Evolutionary conservation across 1,140 invertebrate genomes (phyloP), one percentile per base, ranked within the genome.

Genomic region (Pentalonia nigronervosa): DNA sequence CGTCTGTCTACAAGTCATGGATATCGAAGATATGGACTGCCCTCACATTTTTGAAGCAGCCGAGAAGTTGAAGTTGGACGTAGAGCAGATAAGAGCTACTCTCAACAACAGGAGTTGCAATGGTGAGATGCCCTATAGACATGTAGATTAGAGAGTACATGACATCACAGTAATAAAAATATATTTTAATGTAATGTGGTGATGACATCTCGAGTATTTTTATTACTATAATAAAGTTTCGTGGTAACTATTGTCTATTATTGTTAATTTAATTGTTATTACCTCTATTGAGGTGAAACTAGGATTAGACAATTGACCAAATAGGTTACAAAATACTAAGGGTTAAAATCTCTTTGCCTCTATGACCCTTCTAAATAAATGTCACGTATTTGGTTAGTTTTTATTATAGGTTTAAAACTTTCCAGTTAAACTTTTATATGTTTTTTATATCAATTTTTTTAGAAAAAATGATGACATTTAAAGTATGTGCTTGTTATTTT

Each of bases 21-120:
- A 90, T 8, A 41, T 41, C 41, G 89, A 90, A 36, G 91, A 93
- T 45, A 76, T 41, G 17, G 91, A 93, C 21, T 93, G 91, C 30
- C 34, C 48, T 1, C 91, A 93, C 23, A 53, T 93, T n/a, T n/a
- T 9, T 2, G 91, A 93, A 36, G 91, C 81, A 1, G 91, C 48
- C 21, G n/a, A 53, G 21, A 84, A 93, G 2, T 4, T 93, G 6
- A 83, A 93, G 30, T 83, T 93, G 21, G 81, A 93, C 30, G 91
- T 86, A 0, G 76, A 93, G 2, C 41, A 93, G 34, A 93, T 93
- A 17, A 93, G 81, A 25, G 76, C 23, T 34, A 93, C 91, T 7
- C 76, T 93, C 21, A 93, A 93, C 34, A 93, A 93, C 11, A 93
- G 91, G 47, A 86, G 91, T 93, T 93, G 91, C 34, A 93, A 84